These are phyloP conservation scores for Struthidea cinerea DNA, from an alignment of 2,113 vertebrate species.

Conservation along the genomic window DNA sequence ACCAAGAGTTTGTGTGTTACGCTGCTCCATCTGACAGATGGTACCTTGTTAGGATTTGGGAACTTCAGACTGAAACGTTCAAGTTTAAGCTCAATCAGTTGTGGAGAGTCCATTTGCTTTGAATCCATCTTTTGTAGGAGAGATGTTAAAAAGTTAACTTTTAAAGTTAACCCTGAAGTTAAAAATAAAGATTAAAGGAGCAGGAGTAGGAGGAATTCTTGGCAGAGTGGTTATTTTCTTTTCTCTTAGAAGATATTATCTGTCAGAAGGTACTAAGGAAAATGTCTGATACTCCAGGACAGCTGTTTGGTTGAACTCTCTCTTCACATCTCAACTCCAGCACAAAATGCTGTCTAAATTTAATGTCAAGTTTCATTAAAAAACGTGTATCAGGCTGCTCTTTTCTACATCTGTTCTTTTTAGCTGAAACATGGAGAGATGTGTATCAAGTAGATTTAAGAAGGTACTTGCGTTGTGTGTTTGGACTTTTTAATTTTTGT, in stretches of 20 bases:
- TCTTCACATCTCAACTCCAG: not conserved
- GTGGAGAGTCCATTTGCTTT: not conserved
- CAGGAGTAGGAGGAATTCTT: not conserved
- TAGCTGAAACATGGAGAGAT: not conserved
- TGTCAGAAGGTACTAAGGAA: not conserved
- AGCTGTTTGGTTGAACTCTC: not conserved
- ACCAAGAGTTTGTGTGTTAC: not conserved
- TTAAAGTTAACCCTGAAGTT: not conserved
- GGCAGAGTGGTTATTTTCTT: not conserved
- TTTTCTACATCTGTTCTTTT: not conserved
- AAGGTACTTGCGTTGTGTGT: not conserved
- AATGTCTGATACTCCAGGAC: not conserved
- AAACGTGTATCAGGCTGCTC: not conserved
- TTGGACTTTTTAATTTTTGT: not conserved
- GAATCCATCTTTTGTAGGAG: not conserved
- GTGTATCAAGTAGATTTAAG: not conserved
- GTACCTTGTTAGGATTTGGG: not conserved
- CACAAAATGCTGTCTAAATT: not conserved
- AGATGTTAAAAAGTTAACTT: not conserved
- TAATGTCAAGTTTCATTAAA: not conserved
- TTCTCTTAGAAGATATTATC: not conserved
- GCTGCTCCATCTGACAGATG: not conserved
- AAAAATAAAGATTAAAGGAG: not conserved
- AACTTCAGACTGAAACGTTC: not conserved
- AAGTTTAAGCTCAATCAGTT: not conserved